Evolutionary conservation across 2,797 vertebrate genomes (phyloP).

Genomic region (Pithecia hirsuta): DNA sequence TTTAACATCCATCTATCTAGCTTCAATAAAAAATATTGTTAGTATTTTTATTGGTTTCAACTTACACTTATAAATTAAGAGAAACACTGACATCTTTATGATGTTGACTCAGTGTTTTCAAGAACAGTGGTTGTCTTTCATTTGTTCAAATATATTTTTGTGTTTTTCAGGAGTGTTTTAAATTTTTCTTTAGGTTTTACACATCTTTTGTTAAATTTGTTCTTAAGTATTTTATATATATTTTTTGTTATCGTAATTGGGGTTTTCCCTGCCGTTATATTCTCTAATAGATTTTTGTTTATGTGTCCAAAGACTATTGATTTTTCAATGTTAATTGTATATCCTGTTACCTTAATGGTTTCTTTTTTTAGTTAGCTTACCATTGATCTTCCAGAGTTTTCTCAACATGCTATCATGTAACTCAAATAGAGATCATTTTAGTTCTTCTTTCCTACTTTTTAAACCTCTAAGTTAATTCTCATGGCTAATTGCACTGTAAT

Average conservation of each 20-base stretch:
- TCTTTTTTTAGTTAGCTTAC: background rate
- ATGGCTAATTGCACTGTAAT: background rate
- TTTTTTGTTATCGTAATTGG: background rate
- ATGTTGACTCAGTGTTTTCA: background rate
- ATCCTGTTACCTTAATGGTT: background rate
- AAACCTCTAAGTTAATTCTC: background rate
- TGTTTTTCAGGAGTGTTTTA: constrained; percentile 8
- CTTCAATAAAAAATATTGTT: background rate
- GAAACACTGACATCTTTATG: background rate
- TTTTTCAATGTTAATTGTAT: background rate
- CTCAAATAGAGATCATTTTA: constrained; percentile 6
- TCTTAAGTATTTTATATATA: background rate
- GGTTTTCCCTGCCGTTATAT: background rate
- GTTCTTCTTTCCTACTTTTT: background rate
- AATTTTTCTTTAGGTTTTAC: constrained; percentile 4
- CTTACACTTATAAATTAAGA: background rate
- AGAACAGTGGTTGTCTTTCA: background rate
- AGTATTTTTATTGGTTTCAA: background rate
- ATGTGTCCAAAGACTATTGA: background rate
- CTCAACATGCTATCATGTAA: background rate
- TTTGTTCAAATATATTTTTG: background rate
- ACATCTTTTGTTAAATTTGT: background rate
- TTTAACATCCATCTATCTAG: background rate
- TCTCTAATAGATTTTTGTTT: background rate
- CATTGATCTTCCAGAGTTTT: background rate